phyloP scores from a whole-genome alignment of 2,113 vertebrate species.

The Sander vitreus region DNA sequence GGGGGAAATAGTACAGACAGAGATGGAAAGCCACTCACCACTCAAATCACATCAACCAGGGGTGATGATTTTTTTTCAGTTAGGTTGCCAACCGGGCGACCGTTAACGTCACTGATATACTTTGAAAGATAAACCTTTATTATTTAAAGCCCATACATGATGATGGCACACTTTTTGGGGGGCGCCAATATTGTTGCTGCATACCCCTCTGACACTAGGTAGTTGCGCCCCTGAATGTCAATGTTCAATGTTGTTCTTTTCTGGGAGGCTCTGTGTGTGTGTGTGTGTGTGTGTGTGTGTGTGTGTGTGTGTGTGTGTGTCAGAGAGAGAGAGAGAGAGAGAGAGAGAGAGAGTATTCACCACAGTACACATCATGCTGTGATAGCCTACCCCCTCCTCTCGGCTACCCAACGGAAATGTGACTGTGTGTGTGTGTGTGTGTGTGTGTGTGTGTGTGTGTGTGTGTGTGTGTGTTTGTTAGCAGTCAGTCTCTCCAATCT shows the following conservation, averaged over 20 bases:
- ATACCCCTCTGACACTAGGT: no score
- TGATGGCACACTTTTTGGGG: no score
- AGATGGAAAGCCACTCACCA: no score
- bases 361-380: conserved; percentile 33
- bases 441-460: conserved; percentile 41
- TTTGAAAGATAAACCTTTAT: no score
- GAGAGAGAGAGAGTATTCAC: conserved; percentile 48
- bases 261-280: background rate
- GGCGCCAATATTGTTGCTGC: no score
- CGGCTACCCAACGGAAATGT: conserved; percentile 35
- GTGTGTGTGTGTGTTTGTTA: conserved; percentile 18
- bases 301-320: conserved; percentile 10
- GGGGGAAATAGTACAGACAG: no score
- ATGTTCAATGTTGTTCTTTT: background rate
- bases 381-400: conserved; percentile 40
- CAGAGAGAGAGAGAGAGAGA: background rate
- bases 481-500: conserved; percentile 2
- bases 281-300: background rate
- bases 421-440: conserved; percentile 18
- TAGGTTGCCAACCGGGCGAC: no score
- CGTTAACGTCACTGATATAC: no score
- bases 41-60: no score
- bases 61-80: no score
- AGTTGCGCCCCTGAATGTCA: no score
- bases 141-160: no score